Percentiles rank a stretch among this genome's conserved stretches.
These are phyloP conservation scores for Rhipidura dahli DNA, from an alignment of 2,113 vertebrate species.

Conservation along the genomic window DNA sequence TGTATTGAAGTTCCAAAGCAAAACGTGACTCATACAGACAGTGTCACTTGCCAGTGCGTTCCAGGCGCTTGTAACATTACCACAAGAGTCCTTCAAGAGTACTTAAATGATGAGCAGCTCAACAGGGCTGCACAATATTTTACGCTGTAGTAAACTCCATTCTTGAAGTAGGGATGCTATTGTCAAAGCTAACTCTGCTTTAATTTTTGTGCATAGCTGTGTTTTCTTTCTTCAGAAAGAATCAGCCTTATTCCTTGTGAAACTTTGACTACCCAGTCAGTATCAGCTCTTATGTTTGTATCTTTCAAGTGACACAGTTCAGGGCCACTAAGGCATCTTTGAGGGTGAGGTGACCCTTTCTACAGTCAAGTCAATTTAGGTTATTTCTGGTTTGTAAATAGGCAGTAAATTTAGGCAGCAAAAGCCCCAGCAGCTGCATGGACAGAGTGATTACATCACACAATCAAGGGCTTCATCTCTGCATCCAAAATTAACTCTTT, in stretches of 20 bases:
- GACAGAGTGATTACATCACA: neutral
- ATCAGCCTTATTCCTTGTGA: neutral
- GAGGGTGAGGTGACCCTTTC: neutral
- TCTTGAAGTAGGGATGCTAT: neutral
- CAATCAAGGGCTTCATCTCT: neutral
- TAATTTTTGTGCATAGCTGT: neutral
- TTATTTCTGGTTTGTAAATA: neutral
- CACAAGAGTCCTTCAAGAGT: neutral
- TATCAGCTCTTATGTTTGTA: neutral
- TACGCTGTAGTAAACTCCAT: neutral
- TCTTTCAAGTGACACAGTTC: neutral
- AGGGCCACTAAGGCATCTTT: neutral
- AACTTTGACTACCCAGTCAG: neutral
- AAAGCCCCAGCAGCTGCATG: neutral
- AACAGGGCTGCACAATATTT: neutral
- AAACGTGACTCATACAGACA: neutral
- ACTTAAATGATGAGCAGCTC: neutral
- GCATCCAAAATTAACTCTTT: neutral
- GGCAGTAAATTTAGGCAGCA: neutral
- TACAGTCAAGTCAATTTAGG: neutral
- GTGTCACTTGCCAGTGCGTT: neutral
- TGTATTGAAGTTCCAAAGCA: neutral
- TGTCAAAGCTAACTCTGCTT: neutral
- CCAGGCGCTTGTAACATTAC: no score
- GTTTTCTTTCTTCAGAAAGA: neutral